Percentiles rank a stretch among this genome's conserved stretches.
These are phyloP conservation scores for Noturus placidus DNA, from an alignment of 2,113 vertebrate species.

Conservation along the genomic window DNA sequence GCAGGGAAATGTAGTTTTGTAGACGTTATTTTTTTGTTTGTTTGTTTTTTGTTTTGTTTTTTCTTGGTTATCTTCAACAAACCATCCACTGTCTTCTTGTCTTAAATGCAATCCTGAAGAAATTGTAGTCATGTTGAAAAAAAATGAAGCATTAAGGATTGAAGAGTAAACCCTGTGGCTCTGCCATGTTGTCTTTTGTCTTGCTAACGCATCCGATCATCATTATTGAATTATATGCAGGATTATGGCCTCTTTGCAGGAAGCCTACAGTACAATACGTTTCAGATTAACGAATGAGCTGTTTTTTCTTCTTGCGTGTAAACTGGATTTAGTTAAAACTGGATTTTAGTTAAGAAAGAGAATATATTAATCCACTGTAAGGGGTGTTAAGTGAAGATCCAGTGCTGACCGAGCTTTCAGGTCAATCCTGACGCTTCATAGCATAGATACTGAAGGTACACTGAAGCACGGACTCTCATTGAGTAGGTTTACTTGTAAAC, in stretches of 20 bases:
- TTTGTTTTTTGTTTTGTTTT: not conserved
- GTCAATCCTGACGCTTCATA: not conserved
- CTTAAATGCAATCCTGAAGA: not conserved
- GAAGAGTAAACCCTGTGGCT: not conserved
- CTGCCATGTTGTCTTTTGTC: conserved; percentile 11
- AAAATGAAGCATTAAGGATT: conserved; percentile 6
- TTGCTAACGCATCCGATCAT: not conserved
- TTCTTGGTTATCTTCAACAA: not conserved
- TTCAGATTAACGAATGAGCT: not conserved
- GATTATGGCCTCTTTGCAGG: not conserved
- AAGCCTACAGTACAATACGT: no score
- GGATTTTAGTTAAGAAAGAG: not conserved
- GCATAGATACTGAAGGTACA: not conserved
- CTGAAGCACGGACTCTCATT: not conserved
- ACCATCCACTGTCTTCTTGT: not conserved
- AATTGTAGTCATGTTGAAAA: not conserved
- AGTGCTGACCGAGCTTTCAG: not conserved
- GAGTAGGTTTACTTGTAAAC: not conserved
- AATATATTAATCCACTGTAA: not conserved
- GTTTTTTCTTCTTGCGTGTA: not conserved
- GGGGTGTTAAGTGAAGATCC: not conserved
- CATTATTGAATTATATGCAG: not conserved
- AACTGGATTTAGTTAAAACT: not conserved
- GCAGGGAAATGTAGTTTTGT: conserved; percentile 44
- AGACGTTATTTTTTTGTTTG: not conserved